Conservation (phyloP, 2,888 invertebrate genomes). For the Drosophila lutescens region DNA sequence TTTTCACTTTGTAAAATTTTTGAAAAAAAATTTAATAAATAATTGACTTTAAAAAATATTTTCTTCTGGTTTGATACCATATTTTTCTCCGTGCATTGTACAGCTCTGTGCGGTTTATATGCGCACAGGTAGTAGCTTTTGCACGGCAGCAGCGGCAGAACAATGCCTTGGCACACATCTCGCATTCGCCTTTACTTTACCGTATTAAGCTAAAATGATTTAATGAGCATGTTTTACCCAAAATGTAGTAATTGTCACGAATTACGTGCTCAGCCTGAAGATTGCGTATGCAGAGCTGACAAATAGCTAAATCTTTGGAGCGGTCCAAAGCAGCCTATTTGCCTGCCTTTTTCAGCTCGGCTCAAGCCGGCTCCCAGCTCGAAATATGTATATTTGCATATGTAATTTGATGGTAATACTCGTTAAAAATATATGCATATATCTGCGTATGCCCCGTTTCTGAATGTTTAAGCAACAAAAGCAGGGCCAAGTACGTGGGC, state of each 20-base stretch:
- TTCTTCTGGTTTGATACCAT: no score
- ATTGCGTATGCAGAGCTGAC: slow-evolving; percentile 63
- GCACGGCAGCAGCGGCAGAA: slow-evolving; percentile 30
- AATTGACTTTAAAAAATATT: no score
- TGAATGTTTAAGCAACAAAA: slow-evolving; percentile 47
- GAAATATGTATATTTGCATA: slow-evolving; percentile 76
- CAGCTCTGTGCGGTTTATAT: slow-evolving; percentile 48
- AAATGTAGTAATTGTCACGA: slow-evolving; percentile 80
- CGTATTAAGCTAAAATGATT: slow-evolving; percentile 75
- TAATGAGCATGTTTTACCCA: slow-evolving; percentile 78
- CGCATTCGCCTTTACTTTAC: slow-evolving; percentile 42
- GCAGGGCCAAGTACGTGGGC: slow-evolving; percentile 48
- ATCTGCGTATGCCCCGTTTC: slow-evolving; percentile 42
- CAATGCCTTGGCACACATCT: slow-evolving; percentile 63
- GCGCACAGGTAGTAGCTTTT: slow-evolving; percentile 55
- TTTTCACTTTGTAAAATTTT: no score
- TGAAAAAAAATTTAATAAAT: no score
- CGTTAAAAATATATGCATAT: slow-evolving; percentile 67
- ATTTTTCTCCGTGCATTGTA: slow-evolving; percentile 21
- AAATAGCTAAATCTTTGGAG: slow-evolving; percentile 73
- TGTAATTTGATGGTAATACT: slow-evolving; percentile 79
- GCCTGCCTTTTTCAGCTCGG: slow-evolving; percentile 27
- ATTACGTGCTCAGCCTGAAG: slow-evolving; percentile 75
- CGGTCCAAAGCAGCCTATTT: slow-evolving; percentile 18
- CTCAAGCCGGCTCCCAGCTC: slow-evolving; percentile 16